phyloP scores from a whole-genome alignment of 1,140 invertebrate species.

The Lethocerus indicus region DNA sequence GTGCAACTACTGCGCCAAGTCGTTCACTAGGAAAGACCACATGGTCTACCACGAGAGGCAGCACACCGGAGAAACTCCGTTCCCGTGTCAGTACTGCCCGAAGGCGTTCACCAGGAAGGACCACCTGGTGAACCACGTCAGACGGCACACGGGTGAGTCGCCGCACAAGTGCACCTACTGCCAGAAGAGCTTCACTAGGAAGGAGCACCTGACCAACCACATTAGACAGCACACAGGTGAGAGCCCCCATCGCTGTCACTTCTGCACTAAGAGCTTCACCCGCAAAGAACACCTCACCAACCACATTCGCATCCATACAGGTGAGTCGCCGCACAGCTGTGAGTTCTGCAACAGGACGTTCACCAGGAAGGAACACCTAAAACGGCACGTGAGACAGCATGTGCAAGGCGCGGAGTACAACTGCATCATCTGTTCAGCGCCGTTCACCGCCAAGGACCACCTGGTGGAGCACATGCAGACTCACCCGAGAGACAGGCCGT shows the following conservation, averaged over 20 bases:
- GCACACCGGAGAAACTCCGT: constrained; percentile 66
- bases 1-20: constrained; percentile 67
- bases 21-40: constrained; percentile 66
- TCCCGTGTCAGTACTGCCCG: constrained; percentile 60
- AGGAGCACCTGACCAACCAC: constrained; percentile 45
- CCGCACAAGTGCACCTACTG: constrained; percentile 32
- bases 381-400: constrained; percentile 69
- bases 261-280: constrained; percentile 61
- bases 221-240: constrained; percentile 56
- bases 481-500: constrained; percentile 55
- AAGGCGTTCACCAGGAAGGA: constrained; percentile 71
- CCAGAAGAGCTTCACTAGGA: constrained; percentile 44
- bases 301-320: constrained; percentile 60
- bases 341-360: constrained; percentile 66
- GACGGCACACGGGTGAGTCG: constrained; percentile 52
- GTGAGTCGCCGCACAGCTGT: constrained; percentile 66
- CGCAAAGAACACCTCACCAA: constrained; percentile 81
- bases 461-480: constrained; percentile 65
- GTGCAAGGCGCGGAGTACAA: constrained; percentile 76
- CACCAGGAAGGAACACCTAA: constrained; percentile 63
- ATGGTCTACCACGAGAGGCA: constrained; percentile 65
- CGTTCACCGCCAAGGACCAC: constrained; percentile 73
- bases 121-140: constrained; percentile 60
- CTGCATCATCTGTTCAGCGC: constrained; percentile 72
- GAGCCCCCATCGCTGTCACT: constrained; percentile 40